phyloP scores from a whole-genome alignment of 2,113 vertebrate genomes.

The Dasyornis broadbenti region DNA sequence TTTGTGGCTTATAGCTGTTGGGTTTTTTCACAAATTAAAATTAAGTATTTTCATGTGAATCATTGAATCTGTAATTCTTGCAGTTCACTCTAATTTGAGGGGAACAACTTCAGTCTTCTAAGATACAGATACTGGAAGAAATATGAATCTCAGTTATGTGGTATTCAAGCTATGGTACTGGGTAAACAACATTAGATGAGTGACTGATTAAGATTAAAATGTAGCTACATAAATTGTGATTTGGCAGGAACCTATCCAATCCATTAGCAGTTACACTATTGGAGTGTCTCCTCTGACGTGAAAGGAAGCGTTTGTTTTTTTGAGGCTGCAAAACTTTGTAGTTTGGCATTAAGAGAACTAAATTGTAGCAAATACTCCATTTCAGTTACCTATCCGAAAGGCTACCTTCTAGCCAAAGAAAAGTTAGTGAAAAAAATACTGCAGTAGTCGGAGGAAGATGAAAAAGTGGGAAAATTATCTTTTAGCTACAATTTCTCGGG shows the following conservation, averaged over 20 bases:
- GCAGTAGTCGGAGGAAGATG: neutral
- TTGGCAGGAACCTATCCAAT: neutral
- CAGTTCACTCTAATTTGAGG: neutral
- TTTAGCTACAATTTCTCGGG: neutral
- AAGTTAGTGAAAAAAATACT: neutral
- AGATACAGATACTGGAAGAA: neutral
- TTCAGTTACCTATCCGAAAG: neutral
- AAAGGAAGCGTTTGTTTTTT: neutral
- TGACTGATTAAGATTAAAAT: neutral
- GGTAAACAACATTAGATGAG: neutral
- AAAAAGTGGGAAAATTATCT: neutral
- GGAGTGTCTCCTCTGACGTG: neutral
- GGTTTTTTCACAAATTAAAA: neutral
- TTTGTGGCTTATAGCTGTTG: neutral
- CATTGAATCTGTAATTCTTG: neutral
- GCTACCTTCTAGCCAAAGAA: neutral
- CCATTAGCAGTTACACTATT: neutral
- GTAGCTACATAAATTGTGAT: neutral
- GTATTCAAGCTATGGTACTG: neutral
- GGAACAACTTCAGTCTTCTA: neutral
- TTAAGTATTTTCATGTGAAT: neutral
- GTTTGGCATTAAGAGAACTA: neutral
- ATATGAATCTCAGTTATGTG: neutral
- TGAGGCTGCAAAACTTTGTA: neutral
- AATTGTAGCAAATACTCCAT: neutral